phyloP scores from a whole-genome alignment of 2,113 vertebrate genomes.

The Dendrocopos noguchii region DNA sequence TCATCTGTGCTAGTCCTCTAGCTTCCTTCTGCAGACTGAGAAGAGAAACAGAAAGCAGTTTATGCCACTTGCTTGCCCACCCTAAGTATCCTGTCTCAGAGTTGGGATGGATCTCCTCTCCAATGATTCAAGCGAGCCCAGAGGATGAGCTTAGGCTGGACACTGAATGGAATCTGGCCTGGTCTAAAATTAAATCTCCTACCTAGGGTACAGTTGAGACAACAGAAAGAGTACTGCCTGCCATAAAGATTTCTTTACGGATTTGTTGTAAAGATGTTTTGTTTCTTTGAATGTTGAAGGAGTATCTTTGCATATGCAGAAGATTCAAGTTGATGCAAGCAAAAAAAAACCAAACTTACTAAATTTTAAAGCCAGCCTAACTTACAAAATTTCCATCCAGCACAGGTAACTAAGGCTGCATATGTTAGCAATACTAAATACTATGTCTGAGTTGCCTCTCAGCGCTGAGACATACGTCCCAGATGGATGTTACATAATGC shows the following conservation, averaged over 20 bases:
- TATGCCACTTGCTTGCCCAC: background rate
- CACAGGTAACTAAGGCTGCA: background rate
- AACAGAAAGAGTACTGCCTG: background rate
- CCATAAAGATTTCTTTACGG: background rate
- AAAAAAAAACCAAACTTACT: background rate
- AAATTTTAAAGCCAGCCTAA: background rate
- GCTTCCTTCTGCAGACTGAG: background rate
- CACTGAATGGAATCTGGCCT: background rate
- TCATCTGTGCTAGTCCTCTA: background rate
- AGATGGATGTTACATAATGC: conserved; percentile 18
- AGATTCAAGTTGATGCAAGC: background rate
- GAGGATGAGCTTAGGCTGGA: background rate
- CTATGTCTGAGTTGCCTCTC: background rate
- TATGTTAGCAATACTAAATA: background rate
- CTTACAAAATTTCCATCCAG: background rate
- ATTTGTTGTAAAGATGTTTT: background rate
- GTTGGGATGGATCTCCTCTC: background rate
- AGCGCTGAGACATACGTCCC: background rate
- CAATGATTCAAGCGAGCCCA: background rate
- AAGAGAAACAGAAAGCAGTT: background rate
- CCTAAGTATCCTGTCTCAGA: background rate
- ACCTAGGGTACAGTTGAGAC: background rate
- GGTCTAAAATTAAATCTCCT: background rate
- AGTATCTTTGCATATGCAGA: background rate
- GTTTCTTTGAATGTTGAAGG: background rate